These are phyloP conservation scores for Gobiocypris rarus DNA, from an alignment of 2,113 vertebrate genomes.

Conservation along the genomic window DNA sequence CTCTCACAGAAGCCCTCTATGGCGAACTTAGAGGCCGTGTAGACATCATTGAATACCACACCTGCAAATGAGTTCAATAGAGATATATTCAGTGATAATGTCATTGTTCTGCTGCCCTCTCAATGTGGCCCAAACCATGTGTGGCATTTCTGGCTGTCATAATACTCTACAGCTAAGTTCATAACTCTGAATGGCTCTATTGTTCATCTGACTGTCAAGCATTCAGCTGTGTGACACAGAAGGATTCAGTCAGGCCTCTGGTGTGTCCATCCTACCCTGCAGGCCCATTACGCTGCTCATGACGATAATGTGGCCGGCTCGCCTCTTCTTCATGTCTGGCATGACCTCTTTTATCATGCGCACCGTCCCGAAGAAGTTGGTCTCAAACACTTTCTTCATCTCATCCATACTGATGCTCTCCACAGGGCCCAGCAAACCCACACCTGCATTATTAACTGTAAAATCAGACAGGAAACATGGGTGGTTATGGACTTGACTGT, in stretches of 20 bases:
- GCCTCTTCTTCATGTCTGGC: conserved; percentile 87
- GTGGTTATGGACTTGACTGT: neutral
- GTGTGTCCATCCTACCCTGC: conserved; percentile 67
- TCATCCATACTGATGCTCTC: conserved; percentile 85
- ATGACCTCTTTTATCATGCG: conserved; percentile 91
- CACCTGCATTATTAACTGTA: conserved; percentile 90
- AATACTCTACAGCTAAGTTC: neutral
- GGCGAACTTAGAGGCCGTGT: conserved; percentile 93
- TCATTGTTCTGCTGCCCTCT: neutral
- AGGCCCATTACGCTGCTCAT: conserved; percentile 89
- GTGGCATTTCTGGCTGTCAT: neutral
- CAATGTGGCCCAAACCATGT: neutral
- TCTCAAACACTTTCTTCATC: conserved; percentile 89
- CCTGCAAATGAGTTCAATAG: conserved; percentile 68
- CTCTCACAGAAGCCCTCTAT: conserved; percentile 96
- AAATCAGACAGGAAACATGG: neutral
- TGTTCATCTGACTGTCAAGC: conserved; percentile 7
- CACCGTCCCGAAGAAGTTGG: conserved; percentile 91
- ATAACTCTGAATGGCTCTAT: conserved; percentile 30
- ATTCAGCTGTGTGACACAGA: conserved; percentile 26
- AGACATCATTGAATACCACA: conserved; percentile 90
- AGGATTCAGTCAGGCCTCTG: conserved; percentile 1
- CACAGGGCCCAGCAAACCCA: conserved; percentile 86
- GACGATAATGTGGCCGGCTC: conserved; percentile 88
- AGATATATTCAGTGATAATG: conserved; percentile 24